Evolutionary conservation across 2,888 invertebrate genomes (phyloP), one percentile per base, ranked within the genome.

Genomic region (Hoplodrina ambigua): DNA sequence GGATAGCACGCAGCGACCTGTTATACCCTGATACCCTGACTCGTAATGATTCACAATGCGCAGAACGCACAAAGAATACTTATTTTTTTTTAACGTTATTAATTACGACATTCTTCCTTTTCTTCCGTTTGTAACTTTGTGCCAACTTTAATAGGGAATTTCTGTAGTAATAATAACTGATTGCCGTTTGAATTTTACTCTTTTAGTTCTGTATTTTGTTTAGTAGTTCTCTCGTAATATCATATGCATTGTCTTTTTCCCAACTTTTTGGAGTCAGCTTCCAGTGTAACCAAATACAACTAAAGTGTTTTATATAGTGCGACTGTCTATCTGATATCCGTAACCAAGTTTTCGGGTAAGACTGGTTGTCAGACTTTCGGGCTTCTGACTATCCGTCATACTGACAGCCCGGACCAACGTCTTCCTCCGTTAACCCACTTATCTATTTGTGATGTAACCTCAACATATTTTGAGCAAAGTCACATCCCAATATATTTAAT

Each of bases 61-160:
- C 50, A 55, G 19, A 68, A 66, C 52, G 67, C 61, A 69, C 72
- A 72, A 72, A 74, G 82, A 82, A 74, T 66, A 33, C 56, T 73
- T 78, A 62, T 46, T 70, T 78, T 60, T 61, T 73, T 79, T n/a
- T 75, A 62, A 63, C 53, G 57, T 63, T 75, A 82, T 80, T 82
- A 66, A 59, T 55, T 64, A 30, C 49, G 69, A 44, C 63, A 57
- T 72, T 78, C 64, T 67, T 66, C 62, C 55, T 72, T 66, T 52
- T 11, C 25, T 54, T 59, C 25, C 55, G 49, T 53, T 77, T 50
- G 61, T 50, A 70, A 65, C 59, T 53, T 75, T 58, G 11, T 25
- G n/a, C 19, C 30, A 62, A 55, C 49, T 30, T 53, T 67, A 68
- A 50, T 59, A 53, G 17, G 37, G 59, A 61, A 19, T 75, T 80